Evolutionary conservation across 2,113 vertebrate species (phyloP).

Genomic region (Notarius lentiginosus): DNA sequence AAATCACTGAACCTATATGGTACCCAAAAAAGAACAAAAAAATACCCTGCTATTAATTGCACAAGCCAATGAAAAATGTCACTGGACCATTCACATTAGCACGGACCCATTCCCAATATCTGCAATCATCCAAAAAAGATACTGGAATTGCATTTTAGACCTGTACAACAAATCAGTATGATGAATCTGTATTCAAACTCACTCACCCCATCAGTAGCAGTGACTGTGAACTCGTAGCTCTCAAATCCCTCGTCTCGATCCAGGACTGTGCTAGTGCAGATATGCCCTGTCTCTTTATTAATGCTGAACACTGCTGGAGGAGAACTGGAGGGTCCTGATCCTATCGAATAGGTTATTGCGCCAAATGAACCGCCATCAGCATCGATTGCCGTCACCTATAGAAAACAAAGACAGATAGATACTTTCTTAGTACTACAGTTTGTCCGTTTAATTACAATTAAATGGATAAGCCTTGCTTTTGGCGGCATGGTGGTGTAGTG

Average conservation of each 20-base stretch:
- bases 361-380: slow-evolving; percentile 88
- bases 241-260: slow-evolving; percentile 84
- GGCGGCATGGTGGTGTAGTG: no score
- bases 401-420: slow-evolving; percentile 44
- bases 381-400: slow-evolving; percentile 87
- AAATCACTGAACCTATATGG: background rate
- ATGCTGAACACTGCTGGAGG: slow-evolving; percentile 80
- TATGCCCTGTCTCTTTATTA: slow-evolving; percentile 80
- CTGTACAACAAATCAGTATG: background rate
- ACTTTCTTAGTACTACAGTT: slow-evolving; percentile 19
- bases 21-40: background rate
- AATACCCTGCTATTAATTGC: background rate
- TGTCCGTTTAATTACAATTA: background rate
- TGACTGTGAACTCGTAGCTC: slow-evolving; percentile 85
- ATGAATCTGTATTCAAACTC: background rate
- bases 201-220: slow-evolving; percentile 91
- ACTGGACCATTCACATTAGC: background rate
- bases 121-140: background rate
- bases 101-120: background rate
- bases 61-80: background rate
- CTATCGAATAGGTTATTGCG: slow-evolving; percentile 82
- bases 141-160: background rate
- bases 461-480: no score
- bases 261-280: slow-evolving; percentile 81
- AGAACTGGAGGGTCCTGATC: slow-evolving; percentile 72